phyloP scores from a whole-genome alignment of 2,888 invertebrate species.

The Anoplius nigerrimus region DNA sequence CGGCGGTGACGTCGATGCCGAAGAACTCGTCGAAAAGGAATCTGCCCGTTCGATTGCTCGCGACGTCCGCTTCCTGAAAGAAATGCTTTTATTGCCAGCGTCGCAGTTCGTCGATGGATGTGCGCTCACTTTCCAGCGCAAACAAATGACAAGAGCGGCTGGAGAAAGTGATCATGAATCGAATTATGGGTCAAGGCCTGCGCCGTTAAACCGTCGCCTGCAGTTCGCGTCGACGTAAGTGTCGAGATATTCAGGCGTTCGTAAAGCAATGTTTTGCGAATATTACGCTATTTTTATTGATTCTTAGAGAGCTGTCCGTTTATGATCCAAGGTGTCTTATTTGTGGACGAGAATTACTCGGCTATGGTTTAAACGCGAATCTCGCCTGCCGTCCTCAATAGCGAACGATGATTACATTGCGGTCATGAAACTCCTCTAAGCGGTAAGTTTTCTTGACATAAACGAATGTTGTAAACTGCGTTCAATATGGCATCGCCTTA shows the following conservation, averaged over 20 bases:
- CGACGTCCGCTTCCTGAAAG: constrained; percentile 53
- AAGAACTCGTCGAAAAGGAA: constrained; percentile 86
- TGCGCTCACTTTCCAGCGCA: constrained; percentile 56
- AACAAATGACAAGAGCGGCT: constrained; percentile 42
- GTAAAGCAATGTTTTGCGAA: neutral
- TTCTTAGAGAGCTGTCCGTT: too few species aligned
- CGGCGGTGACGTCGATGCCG: constrained; percentile 77
- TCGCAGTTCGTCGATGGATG: constrained; percentile 1
- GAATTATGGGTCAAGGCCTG: constrained; percentile 67
- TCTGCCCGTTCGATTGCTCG: constrained; percentile 78
- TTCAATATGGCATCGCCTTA: too few species aligned
- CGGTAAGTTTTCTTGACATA: too few species aligned
- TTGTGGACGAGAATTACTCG: too few species aligned
- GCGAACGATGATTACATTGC: too few species aligned
- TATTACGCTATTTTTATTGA: constrained; percentile 7
- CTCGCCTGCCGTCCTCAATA: too few species aligned
- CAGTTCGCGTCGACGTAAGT: neutral
- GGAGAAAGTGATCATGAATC: constrained; percentile 63
- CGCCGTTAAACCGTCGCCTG: constrained; percentile 22
- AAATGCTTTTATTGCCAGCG: constrained; percentile 19
- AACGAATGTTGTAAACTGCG: too few species aligned
- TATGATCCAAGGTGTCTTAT: too few species aligned
- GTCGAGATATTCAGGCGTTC: constrained; percentile 6
- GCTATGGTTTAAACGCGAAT: too few species aligned
- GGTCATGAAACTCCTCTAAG: too few species aligned